Evolutionary conservation across 2,113 vertebrate genomes (phyloP).

Genomic region (Pluvialis apricaria): DNA sequence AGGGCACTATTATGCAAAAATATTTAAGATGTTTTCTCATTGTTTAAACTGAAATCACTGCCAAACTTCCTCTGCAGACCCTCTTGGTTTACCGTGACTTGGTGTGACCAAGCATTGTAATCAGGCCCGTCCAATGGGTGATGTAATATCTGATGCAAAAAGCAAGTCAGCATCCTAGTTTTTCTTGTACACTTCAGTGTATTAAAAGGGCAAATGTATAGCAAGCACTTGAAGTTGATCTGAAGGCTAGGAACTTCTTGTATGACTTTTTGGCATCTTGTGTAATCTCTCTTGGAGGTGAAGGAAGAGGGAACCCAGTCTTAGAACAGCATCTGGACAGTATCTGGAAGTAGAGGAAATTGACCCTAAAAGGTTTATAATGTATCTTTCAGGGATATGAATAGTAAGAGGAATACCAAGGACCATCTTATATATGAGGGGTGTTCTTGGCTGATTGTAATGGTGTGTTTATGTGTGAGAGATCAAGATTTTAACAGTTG

Average conservation of each 20-base stretch:
- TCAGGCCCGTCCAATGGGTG: not conserved
- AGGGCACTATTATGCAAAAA: not conserved
- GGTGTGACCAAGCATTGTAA: not conserved
- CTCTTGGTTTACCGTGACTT: not conserved
- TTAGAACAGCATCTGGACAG: not conserved
- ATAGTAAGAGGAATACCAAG: not conserved
- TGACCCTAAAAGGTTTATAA: not conserved
- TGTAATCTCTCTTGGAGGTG: fast-evolving
- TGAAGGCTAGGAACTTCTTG: not conserved
- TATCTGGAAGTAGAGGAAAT: not conserved
- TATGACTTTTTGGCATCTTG: not conserved
- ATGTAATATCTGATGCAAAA: not conserved
- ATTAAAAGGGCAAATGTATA: not conserved
- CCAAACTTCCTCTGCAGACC: not conserved
- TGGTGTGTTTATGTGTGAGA: not conserved
- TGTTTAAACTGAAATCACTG: not conserved
- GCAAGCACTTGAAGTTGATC: not conserved
- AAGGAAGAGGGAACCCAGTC: not conserved
- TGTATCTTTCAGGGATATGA: not conserved
- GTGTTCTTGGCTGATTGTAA: not conserved
- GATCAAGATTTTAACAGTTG: not conserved
- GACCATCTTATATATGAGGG: not conserved
- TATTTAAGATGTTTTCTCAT: not conserved
- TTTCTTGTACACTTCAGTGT: not conserved
- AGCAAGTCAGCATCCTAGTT: not conserved